phyloP scores from a whole-genome alignment of 2,797 vertebrate genomes.

The Phataginus tricuspis region DNA sequence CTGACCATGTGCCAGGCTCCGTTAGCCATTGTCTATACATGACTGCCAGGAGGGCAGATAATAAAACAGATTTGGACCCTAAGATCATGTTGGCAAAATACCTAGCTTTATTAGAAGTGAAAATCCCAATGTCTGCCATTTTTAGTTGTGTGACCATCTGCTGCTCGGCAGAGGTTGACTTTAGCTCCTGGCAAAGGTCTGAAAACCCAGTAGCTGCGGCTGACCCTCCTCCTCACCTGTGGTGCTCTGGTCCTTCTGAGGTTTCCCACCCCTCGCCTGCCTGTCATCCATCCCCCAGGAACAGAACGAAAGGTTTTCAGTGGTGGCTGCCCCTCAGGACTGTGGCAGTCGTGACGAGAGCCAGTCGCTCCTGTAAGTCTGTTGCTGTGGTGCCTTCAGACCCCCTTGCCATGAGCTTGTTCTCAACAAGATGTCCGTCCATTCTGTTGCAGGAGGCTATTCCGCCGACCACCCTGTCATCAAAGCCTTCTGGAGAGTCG shows the following conservation, averaged over 20 bases:
- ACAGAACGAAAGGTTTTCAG: rapidly evolving
- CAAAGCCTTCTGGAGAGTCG: conserved; percentile 97
- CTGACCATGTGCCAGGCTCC: background rate
- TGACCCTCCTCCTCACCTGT: background rate
- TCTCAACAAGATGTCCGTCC: background rate
- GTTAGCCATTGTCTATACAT: background rate
- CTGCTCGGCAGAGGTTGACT: rapidly evolving
- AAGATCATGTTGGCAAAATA: background rate
- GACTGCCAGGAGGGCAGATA: background rate
- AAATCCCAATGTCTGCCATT: background rate
- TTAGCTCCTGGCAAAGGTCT: background rate
- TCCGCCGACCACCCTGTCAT: conserved; percentile 97
- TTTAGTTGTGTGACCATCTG: rapidly evolving
- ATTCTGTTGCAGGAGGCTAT: conserved; percentile 91
- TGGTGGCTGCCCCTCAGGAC: too few species aligned
- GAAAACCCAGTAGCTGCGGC: too few species aligned
- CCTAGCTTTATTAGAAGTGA: background rate
- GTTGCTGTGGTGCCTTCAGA: background rate
- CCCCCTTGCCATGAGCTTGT: rapidly evolving
- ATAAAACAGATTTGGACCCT: background rate
- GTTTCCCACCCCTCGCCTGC: background rate
- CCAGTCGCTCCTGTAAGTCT: rapidly evolving
- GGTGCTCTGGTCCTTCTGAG: background rate
- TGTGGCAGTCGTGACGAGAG: rapidly evolving
- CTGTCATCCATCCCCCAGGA: background rate